A percentile compares a stretch with the other conserved stretches of the same genome.
These are phyloP conservation scores for Zootoca vivipara DNA, from an alignment of 2,113 vertebrate species.

Conservation along the genomic window DNA sequence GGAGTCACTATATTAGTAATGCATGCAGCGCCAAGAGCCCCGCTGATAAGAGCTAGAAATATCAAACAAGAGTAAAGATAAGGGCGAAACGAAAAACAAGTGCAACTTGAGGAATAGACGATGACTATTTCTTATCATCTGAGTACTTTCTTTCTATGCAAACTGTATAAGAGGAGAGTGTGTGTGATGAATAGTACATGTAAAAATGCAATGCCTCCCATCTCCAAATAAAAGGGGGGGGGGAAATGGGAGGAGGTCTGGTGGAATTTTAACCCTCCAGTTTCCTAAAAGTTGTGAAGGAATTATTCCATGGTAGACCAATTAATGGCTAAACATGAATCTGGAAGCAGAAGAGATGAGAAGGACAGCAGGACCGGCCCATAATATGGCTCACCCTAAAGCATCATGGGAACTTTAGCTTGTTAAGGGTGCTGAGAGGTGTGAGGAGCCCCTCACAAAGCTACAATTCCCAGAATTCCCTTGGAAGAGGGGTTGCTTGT, in stretches of 20 bases:
- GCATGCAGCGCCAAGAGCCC: conserved; percentile 44
- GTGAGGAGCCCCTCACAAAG: too few species aligned
- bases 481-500: too few species aligned
- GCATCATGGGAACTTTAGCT: too few species aligned
- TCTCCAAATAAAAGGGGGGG: neutral
- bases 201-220: neutral
- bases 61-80: conserved; percentile 55
- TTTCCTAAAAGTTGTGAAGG: neutral
- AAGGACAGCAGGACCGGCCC: neutral
- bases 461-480: too few species aligned
- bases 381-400: too few species aligned
- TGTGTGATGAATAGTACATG: conserved; percentile 22
- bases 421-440: too few species aligned
- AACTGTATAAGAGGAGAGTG: conserved; percentile 28
- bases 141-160: neutral
- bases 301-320: neutral
- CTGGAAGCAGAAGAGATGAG: neutral
- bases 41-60: conserved; percentile 53
- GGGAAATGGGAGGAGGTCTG: neutral
- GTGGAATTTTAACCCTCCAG: neutral
- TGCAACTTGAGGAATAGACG: conserved; percentile 42
- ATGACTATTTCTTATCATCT: conserved; percentile 47
- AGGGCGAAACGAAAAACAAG: conserved; percentile 49
- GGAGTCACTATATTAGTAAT: conserved; percentile 45
- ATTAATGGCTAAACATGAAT: neutral